Evolutionary conservation across 2,888 invertebrate species (phyloP).

Genomic region (Stegana nigrithorax): DNA sequence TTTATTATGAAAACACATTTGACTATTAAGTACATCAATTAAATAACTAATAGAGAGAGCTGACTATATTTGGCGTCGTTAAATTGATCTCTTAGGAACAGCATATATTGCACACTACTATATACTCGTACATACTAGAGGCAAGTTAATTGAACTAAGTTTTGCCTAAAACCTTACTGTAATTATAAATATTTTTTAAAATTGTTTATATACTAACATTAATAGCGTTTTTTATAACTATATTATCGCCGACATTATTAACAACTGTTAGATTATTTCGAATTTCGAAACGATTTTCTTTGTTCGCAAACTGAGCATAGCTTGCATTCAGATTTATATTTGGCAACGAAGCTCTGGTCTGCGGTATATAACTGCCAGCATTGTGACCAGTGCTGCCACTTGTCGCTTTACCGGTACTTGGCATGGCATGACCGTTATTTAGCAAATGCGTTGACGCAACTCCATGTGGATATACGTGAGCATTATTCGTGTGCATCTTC

Average conservation of each 20-base stretch:
- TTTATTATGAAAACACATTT: no score
- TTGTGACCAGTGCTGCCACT: constrained; percentile 20
- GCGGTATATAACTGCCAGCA: neutral
- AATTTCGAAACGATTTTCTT: constrained; percentile 40
- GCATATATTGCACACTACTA: no score
- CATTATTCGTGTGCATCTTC: no score
- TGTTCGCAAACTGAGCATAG: constrained; percentile 25
- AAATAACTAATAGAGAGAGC: no score
- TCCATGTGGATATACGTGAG: no score
- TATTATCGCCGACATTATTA: constrained; percentile 55
- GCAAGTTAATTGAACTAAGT: constrained; percentile 2
- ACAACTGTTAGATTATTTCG: constrained; percentile 53
- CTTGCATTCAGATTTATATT: constrained; percentile 27
- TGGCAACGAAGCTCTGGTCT: constrained; percentile 41
- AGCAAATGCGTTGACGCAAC: no score
- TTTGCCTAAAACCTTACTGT: neutral
- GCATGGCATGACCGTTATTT: no score
- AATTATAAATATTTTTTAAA: constrained; percentile 7
- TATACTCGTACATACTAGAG: no score
- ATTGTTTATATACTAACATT: constrained; percentile 52
- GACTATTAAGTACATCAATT: no score
- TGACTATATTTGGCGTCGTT: no score
- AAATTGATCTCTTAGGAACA: no score
- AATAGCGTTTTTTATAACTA: constrained; percentile 59
- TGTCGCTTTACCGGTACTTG: no score